Conservation (phyloP, 2,888 invertebrate genomes). For the Merodon equestris region DNA sequence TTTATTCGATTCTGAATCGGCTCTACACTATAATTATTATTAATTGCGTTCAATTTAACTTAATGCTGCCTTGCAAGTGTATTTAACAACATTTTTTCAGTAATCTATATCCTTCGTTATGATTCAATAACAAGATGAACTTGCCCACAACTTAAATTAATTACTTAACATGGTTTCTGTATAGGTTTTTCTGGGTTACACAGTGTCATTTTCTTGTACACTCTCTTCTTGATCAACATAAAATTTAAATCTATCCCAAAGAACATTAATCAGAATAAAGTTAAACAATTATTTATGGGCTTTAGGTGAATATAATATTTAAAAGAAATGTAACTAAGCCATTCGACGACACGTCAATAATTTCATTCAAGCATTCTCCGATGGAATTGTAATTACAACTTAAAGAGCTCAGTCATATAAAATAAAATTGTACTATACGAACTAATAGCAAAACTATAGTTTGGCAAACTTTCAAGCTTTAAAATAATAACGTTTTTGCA, state of each 20-base stretch:
- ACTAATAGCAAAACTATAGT: neutral
- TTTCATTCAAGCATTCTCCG: too few species aligned
- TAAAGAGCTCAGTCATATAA: too few species aligned
- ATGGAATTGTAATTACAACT: too few species aligned
- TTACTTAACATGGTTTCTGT: neutral
- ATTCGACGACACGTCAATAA: too few species aligned
- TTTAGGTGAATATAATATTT: slow-evolving; percentile 32
- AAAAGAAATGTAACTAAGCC: slow-evolving; percentile 24
- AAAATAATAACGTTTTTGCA: slow-evolving; percentile 4
- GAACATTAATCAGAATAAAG: slow-evolving; percentile 47
- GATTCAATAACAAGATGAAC: too few species aligned
- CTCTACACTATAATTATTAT: too few species aligned
- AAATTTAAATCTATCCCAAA: slow-evolving; percentile 43
- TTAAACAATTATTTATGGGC: slow-evolving; percentile 52
- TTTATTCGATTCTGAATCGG: too few species aligned
- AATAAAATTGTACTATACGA: neutral
- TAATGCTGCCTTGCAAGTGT: too few species aligned
- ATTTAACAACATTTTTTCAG: too few species aligned
- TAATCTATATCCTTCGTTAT: too few species aligned
- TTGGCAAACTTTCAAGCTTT: neutral
- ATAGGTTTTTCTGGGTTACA: too few species aligned
- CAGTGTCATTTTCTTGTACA: slow-evolving; percentile 22
- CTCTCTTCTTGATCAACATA: slow-evolving; percentile 41
- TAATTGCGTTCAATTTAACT: too few species aligned
- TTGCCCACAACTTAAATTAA: slow-evolving; percentile 14